Evolutionary conservation across 2,797 vertebrate species (phyloP).

Genomic region (Microhierax caerulescens): DNA sequence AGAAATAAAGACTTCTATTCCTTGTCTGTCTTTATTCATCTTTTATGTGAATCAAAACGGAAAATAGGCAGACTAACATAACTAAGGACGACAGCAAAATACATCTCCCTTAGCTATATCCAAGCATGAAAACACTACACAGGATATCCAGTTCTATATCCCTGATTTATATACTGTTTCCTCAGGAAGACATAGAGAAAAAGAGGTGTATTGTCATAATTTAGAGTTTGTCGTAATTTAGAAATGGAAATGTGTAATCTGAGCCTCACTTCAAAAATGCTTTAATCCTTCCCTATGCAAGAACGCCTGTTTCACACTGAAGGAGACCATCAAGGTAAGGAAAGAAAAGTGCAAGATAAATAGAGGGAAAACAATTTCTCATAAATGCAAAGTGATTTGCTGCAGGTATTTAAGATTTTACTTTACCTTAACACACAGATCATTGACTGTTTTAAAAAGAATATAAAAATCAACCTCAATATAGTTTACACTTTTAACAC

Average conservation of each 20-base stretch:
- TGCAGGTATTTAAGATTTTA: background rate
- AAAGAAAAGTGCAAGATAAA: background rate
- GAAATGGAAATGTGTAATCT: background rate
- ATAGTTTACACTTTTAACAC: background rate
- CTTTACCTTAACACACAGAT: background rate
- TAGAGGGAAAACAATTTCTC: background rate
- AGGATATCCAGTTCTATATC: background rate
- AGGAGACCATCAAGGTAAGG: background rate
- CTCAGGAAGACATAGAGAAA: background rate
- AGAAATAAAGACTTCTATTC: background rate
- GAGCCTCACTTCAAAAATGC: background rate
- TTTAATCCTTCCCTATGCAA: background rate
- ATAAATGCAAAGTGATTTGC: background rate
- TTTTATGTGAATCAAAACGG: background rate
- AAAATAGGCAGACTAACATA: background rate
- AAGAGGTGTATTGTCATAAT: background rate
- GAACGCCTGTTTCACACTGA: background rate
- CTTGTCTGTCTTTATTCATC: background rate
- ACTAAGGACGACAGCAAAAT: background rate
- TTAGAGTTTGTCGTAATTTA: background rate
- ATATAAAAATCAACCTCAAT: background rate
- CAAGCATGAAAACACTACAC: background rate
- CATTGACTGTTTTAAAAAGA: background rate
- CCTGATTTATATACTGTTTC: background rate
- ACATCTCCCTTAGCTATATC: background rate